Percentiles rank a stretch among this genome's conserved stretches.
Evolutionary conservation across 1,140 invertebrate species (phyloP).

Genomic region (Brachionus asplanchnoidis): DNA sequence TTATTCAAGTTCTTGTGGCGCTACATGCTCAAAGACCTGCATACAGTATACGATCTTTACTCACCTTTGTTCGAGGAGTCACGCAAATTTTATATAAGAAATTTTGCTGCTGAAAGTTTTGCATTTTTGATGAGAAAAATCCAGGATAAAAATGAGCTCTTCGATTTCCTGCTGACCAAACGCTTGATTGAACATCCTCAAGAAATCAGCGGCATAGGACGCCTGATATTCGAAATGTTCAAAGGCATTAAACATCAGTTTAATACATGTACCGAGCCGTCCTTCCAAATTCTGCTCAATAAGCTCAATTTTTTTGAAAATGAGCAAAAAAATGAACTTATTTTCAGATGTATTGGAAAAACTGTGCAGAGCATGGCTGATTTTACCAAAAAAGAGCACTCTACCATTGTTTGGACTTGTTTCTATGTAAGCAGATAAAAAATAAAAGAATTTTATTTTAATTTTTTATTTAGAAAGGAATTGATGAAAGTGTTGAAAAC

Average conservation of each 20-base stretch:
- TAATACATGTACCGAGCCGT: slow-evolving; percentile 61
- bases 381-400: slow-evolving; percentile 42
- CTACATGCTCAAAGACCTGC: slow-evolving; percentile 71
- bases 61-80: slow-evolving; percentile 68
- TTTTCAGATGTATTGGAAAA: slow-evolving; percentile 25
- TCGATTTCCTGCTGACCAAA: slow-evolving; percentile 65
- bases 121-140: slow-evolving; percentile 80
- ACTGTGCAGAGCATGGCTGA: slow-evolving; percentile 42
- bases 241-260: slow-evolving; percentile 73
- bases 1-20: slow-evolving; percentile 80
- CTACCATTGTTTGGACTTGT: slow-evolving; percentile 42
- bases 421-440: slow-evolving; percentile 42
- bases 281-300: slow-evolving; percentile 43
- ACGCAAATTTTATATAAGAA: slow-evolving; percentile 73
- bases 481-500: not conserved
- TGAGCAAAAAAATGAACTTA: slow-evolving; percentile 31
- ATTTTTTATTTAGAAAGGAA: slow-evolving; percentile 15
- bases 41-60: slow-evolving; percentile 66
- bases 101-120: slow-evolving; percentile 89
- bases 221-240: slow-evolving; percentile 77
- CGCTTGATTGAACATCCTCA: slow-evolving; percentile 65
- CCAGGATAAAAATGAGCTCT: slow-evolving; percentile 68
- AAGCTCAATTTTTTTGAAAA: slow-evolving; percentile 40
- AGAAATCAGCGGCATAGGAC: slow-evolving; percentile 69
- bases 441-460: not conserved